These are phyloP conservation scores for Seriola quinqueradiata DNA, from an alignment of 2,113 vertebrate genomes.

Conservation along the genomic window DNA sequence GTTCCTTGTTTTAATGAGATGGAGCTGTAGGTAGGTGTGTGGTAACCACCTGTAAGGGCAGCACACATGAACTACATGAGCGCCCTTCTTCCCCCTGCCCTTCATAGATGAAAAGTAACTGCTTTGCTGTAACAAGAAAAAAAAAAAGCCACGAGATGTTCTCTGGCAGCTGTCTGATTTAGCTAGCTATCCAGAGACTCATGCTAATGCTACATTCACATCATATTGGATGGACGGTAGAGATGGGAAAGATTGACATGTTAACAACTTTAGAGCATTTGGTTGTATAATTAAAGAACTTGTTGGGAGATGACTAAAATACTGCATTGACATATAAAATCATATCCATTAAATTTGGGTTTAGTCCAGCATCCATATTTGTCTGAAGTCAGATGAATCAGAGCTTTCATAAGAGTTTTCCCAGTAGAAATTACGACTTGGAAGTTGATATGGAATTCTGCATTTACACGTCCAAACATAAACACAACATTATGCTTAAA, in stretches of 20 bases:
- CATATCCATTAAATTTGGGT: neutral
- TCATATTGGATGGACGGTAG: neutral
- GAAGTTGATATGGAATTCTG: neutral
- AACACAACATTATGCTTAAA: neutral
- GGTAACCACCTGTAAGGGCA: neutral
- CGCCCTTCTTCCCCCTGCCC: neutral
- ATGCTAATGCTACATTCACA: neutral
- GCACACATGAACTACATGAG: conserved; percentile 6
- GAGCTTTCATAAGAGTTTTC: neutral
- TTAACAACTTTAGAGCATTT: neutral
- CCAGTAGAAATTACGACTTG: neutral
- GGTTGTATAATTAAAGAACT: neutral
- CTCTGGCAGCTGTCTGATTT: conserved; percentile 12
- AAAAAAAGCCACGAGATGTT: neutral
- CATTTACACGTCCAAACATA: neutral
- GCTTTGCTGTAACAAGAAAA: neutral
- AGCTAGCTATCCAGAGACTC: neutral
- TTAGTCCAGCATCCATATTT: neutral
- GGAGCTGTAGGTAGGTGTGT: neutral
- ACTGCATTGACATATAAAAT: neutral
- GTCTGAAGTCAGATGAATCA: neutral
- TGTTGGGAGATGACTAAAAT: neutral
- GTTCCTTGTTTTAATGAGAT: neutral
- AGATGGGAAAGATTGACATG: neutral
- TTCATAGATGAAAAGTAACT: conserved; percentile 5